Percentiles rank a stretch among this genome's conserved stretches.
These are phyloP conservation scores for Stichodactyla mertensii DNA, from an alignment of 64 coral and sea anemone genomes.

Conservation along the genomic window DNA sequence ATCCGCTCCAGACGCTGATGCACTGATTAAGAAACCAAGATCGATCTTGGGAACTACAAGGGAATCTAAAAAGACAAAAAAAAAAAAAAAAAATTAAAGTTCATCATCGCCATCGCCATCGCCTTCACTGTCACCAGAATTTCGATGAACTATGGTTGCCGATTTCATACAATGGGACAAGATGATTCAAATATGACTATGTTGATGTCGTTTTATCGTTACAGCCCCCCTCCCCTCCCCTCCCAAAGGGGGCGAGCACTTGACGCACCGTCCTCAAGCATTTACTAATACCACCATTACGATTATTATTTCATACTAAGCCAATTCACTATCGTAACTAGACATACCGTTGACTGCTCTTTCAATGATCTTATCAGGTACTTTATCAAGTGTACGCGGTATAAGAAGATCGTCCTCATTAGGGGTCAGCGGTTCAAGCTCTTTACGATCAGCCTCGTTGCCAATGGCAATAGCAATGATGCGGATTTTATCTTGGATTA, in stretches of 20 bases:
- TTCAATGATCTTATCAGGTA: constrained; percentile 19
- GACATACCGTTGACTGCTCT: constrained; percentile 11
- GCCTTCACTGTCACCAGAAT: no score
- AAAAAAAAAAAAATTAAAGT: neutral
- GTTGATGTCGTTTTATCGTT: no score
- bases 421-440: constrained; percentile 29
- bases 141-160: no score
- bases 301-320: no score
- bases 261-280: no score
- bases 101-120: no score
- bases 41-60: constrained; percentile 44
- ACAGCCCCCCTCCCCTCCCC: no score
- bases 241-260: no score
- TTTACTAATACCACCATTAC: no score
- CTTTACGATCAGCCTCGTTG: constrained; percentile 20
- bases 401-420: constrained; percentile 50
- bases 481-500: constrained; percentile 37
- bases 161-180: no score
- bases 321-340: neutral
- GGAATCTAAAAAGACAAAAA: constrained; percentile 28
- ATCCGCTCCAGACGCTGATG: constrained; percentile 12
- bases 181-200: no score
- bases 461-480: constrained; percentile 52
- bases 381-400: neutral
- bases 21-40: constrained; percentile 38